Conservation (phyloP, 1,140 invertebrate genomes). For the Forficula auricularia region DNA sequence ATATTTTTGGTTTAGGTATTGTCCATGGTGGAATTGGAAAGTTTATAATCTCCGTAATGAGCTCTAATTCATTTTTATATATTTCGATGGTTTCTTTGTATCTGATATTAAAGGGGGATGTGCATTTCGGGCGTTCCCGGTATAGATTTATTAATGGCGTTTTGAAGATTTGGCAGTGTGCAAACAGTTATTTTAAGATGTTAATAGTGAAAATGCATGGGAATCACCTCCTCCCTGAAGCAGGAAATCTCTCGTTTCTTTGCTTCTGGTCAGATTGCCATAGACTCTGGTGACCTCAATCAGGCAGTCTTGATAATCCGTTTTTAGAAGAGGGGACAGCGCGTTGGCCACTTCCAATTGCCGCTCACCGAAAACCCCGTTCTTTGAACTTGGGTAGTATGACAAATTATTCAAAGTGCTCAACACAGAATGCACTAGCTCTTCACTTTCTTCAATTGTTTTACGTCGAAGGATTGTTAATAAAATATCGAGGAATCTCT, state of each 20-base stretch:
- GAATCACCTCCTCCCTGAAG: slow-evolving; percentile 28
- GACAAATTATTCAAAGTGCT: slow-evolving; percentile 49
- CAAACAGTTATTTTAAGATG: too few relatives aligned
- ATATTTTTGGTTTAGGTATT: too few relatives aligned
- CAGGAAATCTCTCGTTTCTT: slow-evolving; percentile 35
- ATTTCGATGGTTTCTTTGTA: too few relatives aligned
- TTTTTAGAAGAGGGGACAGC: slow-evolving; percentile 28
- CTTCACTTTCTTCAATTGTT: slow-evolving; percentile 38
- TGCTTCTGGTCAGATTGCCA: slow-evolving; percentile 44
- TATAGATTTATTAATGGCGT: too few relatives aligned
- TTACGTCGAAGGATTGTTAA: slow-evolving; percentile 28
- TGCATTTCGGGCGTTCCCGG: too few relatives aligned
- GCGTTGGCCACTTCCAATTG: slow-evolving; percentile 22
- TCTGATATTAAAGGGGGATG: too few relatives aligned
- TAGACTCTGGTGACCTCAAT: slow-evolving; percentile 43
- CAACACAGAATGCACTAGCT: slow-evolving; percentile 41
- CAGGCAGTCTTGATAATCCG: slow-evolving; percentile 33
- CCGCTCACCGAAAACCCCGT: slow-evolving; percentile 16
- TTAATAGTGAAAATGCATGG: too few relatives aligned
- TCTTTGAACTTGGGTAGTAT: slow-evolving; percentile 32
- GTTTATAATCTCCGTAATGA: too few relatives aligned
- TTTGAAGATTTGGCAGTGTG: too few relatives aligned
- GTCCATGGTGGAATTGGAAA: too few relatives aligned
- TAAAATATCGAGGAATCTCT: slow-evolving; percentile 30
- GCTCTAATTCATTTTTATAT: too few relatives aligned